Percentiles rank a stretch among this genome's conserved stretches.
Evolutionary conservation across 2,113 vertebrate species (phyloP).

Genomic region (Ceyx melanurus): DNA sequence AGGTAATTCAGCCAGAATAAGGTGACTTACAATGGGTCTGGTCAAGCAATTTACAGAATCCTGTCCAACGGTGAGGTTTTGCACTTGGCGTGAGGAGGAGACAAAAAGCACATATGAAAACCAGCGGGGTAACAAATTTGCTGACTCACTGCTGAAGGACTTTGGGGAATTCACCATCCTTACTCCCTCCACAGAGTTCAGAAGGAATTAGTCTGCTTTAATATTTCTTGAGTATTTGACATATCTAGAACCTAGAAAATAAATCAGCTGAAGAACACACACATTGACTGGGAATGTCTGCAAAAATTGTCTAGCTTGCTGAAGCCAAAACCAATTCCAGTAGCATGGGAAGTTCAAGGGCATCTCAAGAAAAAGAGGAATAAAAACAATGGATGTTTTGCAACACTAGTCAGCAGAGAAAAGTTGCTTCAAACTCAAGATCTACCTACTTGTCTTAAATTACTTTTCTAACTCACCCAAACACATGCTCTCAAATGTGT

Average conservation of each 20-base stretch:
- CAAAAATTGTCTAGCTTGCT: neutral
- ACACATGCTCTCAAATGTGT: neutral
- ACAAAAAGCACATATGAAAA: neutral
- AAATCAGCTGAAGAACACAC: neutral
- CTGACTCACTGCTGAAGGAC: conserved; percentile 35
- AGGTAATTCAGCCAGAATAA: neutral
- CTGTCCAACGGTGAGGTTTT: neutral
- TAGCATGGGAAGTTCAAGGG: neutral
- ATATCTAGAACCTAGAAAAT: conserved; percentile 21
- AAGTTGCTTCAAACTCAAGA: neutral
- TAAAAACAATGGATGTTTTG: neutral
- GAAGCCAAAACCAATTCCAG: neutral
- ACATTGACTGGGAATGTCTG: neutral
- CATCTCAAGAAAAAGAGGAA: neutral
- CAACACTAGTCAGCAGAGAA: neutral
- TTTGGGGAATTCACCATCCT: conserved; percentile 21
- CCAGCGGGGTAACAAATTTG: conserved; percentile 46
- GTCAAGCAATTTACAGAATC: neutral
- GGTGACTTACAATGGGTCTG: neutral
- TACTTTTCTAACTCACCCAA: neutral
- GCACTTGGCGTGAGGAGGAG: conserved; percentile 49
- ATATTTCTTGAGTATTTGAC: conserved; percentile 33
- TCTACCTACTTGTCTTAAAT: neutral
- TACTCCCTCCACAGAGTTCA: conserved; percentile 10
- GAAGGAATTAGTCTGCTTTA: conserved; percentile 10